phyloP scores from a whole-genome alignment of 2,113 vertebrate genomes.

The Phrynosoma blainvillii region DNA sequence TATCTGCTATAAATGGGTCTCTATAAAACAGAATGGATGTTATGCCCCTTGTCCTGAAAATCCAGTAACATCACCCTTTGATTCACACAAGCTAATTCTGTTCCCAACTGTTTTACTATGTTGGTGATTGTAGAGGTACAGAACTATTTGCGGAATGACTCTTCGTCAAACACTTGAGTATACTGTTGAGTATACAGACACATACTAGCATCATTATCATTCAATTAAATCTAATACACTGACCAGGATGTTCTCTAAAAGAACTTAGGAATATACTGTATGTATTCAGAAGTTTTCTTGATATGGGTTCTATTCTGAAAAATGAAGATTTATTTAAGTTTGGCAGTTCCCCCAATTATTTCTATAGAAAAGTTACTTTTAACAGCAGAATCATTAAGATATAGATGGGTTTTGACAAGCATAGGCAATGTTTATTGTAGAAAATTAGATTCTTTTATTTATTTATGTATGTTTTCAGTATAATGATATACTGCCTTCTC shows the following conservation, averaged over 20 bases:
- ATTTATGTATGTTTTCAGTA: conserved; percentile 65
- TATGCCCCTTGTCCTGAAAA: neutral
- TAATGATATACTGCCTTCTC: conserved; percentile 53
- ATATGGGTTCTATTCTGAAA: conserved; percentile 2
- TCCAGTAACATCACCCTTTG: neutral
- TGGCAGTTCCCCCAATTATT: conserved; percentile 59
- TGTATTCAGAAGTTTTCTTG: conserved; percentile 21
- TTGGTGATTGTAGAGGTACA: conserved; percentile 48
- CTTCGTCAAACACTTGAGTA: conserved; percentile 57
- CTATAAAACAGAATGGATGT: neutral
- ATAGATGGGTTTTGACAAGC: conserved; percentile 54
- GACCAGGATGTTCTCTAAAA: conserved; percentile 34
- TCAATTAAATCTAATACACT: conserved; percentile 47
- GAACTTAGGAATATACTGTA: conserved; percentile 48
- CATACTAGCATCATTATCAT: conserved; percentile 48
- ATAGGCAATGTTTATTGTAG: conserved; percentile 63
- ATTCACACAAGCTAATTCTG: conserved; percentile 44
- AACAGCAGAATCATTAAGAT: conserved; percentile 28
- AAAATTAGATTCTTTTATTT: conserved; percentile 68
- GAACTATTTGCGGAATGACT: conserved; percentile 52
- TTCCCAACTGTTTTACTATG: conserved; percentile 12
- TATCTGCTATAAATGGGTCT: conserved; percentile 6
- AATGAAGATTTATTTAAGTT: conserved; percentile 45
- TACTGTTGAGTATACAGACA: conserved; percentile 13
- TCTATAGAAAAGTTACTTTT: conserved; percentile 12